Evolutionary conservation across 2,797 vertebrate species (phyloP), one percentile per base, ranked within the genome.

Genomic region (Enteromius viviparus): DNA sequence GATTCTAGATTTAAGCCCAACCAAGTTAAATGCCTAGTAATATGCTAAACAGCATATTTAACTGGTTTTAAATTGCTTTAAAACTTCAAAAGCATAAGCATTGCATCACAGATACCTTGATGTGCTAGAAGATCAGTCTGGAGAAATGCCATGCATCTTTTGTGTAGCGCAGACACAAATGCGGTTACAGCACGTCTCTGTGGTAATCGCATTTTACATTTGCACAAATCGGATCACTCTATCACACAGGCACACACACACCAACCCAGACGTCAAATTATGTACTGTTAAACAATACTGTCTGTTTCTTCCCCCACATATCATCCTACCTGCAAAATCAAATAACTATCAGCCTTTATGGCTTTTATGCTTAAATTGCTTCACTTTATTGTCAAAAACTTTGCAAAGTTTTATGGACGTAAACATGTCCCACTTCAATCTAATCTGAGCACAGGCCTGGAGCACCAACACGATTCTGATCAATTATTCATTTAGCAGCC

Each of bases 381-480:
- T 79, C 80, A 26, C 81, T 84, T 82, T 75, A 83, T 83, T 80
- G 45, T 81, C 74, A 78, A 68, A 76, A 85, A 51, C 34, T 75
- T 37, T 60, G 6, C 1, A 42, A 80, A 80, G 21, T 60, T 26
- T 19, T 60, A 47, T 72, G 40, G 65, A 47, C 19, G 12, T 37
- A 66, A 69, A 29, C 71, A 82, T 76, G 58, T 49, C 45, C 32
- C 69, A 9, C 17, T 78, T n/a, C 23, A 79, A 68, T 80, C 78
- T 89, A 89, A 92, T 91, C 72, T 91, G 90, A 89, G 91, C 83
- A 84, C 92, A 87, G 89, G 91, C 93, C 93, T 87, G 89, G 86
- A 93, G 93, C 93, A 91, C 92, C 91, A 93, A 93, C 93, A 92
- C 84, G 82, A 85, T 90, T 82, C 86, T 82, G 78, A 89, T 94